Base-by-base conservation (phyloP, 2,888 invertebrate species). In the Malacosoma neustria region DNA sequence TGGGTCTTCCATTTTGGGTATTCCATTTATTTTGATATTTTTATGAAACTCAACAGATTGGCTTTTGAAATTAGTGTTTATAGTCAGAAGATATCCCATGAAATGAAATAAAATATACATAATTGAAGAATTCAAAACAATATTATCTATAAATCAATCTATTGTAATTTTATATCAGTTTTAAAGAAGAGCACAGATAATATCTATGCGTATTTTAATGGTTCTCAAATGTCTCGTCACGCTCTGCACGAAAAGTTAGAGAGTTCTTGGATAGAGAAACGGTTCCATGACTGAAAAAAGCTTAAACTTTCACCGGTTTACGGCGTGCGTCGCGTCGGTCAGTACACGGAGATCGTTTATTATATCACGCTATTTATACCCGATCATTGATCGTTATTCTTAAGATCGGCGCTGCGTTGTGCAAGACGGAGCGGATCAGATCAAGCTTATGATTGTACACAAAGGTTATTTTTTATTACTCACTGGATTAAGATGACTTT, bases 301-400 rank as follows among this genome's bases (percentile, higher is more conserved):
- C 22, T 22, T 22, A 22, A 6, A 22, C 22, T 22, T 22, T 22
- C 22, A 7, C 22, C 22, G 22, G 22, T 22, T 22, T 22, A 22
- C 22, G 22, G 22, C 22, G 22, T 5, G 22, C 22, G 22, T 22
- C 22, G 5, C 22, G 22, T 1, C 22, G 22, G 22, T 22, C 22
- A 22, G 22, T 22, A 22, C 22, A 22, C 22, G 22, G 22, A 22
- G 22, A 22, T 22, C 22, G 30, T 38, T 29, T 43, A 49, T 50
- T 61, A 61, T 62, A 60, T 54, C 48, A 52, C 45, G 42, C 44
- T 61, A 57, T 63, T 63, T 63, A 56, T 64, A 57, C 57, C 42
- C 40, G 45, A 54, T 45, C 40, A 49, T 39, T 41, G 48, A 39
- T 44, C 44, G 45, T 54, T 51, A 51, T 48, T 43, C 47, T 50